Base-by-base conservation (phyloP, 2,888 invertebrate genomes). In the Branchellion lobata region DNA sequence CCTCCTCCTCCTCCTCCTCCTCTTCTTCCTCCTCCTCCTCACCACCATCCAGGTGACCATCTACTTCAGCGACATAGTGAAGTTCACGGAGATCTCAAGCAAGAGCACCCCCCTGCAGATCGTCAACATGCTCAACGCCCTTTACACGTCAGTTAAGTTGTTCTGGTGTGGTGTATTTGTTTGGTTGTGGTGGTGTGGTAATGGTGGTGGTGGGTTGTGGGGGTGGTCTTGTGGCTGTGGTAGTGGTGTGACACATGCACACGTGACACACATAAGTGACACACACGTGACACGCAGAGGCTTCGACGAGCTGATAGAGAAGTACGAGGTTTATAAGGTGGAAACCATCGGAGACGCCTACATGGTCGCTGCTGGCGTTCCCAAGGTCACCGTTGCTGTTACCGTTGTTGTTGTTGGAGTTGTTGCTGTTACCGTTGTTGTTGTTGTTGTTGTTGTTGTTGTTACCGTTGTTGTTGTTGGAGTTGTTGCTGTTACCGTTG, bases 331-430 rank as follows among this genome's bases (percentile, higher is more conserved):
- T 8, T 82, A 82, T 80, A 82, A 82, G 36, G 82, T 82, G 80
- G 82, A 82, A 78, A 82, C 82, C 2, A 82, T 82, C 21, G 82
- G 82, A 18, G 82, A 82, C 72, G 78, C 81, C 1, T 82, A 82
- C 77, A 80, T 80, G 80, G 76, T 80, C 3, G 74, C 29, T 31
- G 47, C 40, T 27, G 76, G 53, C 18, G 34, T 31, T 5, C 27
- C 27, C 21, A 33, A 27, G 29, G 73, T 47, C 8, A 14, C 11
- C n/a, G 65, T 65, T 8, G 14, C 29, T 72, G 72, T 72, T 5
- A 29, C 29, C 31, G 72, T 72, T 14, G 14, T 14, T 72, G 72
- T 72, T 14, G n/a, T n/a, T n/a, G n/a, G n/a, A n/a, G n/a, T n/a
- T n/a, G n/a, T n/a, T n/a, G n/a, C n/a, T n/a, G n/a, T 47, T 27